Conservation (phyloP, 2,797 vertebrate genomes). For the Coregonus suidteri region DNA sequence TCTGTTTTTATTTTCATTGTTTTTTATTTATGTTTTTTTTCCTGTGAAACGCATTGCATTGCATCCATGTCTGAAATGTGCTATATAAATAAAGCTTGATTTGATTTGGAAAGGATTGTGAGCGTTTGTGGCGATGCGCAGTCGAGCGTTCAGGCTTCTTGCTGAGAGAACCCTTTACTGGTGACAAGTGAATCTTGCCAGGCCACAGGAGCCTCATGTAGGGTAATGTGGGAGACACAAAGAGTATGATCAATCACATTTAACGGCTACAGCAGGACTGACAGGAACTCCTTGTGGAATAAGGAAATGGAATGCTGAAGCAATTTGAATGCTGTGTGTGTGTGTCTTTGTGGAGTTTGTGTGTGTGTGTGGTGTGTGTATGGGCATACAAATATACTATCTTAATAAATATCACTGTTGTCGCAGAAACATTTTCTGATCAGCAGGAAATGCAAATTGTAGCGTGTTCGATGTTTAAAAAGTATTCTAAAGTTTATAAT, state of each 20-base stretch:
- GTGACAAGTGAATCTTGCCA: conserved; percentile 49
- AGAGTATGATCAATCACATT: conserved; percentile 66
- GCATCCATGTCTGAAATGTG: too few relatives aligned
- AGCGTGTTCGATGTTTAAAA: too few relatives aligned
- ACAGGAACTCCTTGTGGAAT: conserved; percentile 45
- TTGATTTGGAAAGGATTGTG: background rate
- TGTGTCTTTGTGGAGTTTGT: conserved; percentile 22
- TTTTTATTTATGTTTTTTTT: too few relatives aligned
- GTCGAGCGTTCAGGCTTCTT: conserved; percentile 51
- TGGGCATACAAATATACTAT: background rate
- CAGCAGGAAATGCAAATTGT: too few relatives aligned
- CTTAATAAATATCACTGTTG: too few relatives aligned
- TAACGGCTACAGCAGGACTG: conserved; percentile 49
- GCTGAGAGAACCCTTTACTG: conserved; percentile 62
- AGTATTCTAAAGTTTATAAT: too few relatives aligned
- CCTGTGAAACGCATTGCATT: too few relatives aligned
- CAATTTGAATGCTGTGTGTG: conserved; percentile 35
- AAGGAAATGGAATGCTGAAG: conserved; percentile 49
- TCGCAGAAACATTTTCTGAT: too few relatives aligned
- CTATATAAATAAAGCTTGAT: too few relatives aligned
- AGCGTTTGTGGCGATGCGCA: conserved; percentile 45
- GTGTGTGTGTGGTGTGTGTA: conserved; percentile 5
- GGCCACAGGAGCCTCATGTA: conserved; percentile 46
- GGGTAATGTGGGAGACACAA: conserved; percentile 54
- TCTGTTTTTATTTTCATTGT: too few relatives aligned